These are phyloP conservation scores for Anthrax anthrax DNA, from an alignment of 2,888 invertebrate genomes.

Conservation along the genomic window DNA sequence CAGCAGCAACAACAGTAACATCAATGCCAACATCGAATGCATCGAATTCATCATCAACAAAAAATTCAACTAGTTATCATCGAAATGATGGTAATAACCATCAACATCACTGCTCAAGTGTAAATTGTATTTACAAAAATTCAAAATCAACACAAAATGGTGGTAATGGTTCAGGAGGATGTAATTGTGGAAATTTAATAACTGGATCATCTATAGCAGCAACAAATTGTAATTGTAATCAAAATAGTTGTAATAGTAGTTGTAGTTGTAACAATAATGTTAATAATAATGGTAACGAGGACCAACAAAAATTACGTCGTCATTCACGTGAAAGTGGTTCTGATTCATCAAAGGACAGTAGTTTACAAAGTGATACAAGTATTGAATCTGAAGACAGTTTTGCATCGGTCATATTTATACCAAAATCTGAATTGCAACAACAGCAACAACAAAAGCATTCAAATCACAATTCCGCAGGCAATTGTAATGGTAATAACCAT, in stretches of 20 bases:
- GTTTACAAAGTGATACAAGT: conserved; percentile 84
- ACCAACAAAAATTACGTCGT: conserved; percentile 46
- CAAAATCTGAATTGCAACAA: conserved; percentile 48
- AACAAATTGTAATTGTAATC: conserved; percentile 12
- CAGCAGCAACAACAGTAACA: conserved; percentile 5
- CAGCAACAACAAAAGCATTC: not conserved
- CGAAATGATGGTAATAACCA: not conserved
- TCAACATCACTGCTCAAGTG: not conserved
- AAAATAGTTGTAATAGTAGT: conserved; percentile 15
- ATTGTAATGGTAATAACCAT: not conserved
- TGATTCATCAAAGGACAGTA: conserved; percentile 76
- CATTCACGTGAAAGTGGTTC: conserved; percentile 79
- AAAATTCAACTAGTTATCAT: not conserved
- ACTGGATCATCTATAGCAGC: not conserved
- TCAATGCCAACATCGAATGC: not conserved
- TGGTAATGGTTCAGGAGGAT: conserved; percentile 14
- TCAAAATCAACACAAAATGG: conserved; percentile 3
- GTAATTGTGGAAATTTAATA: conserved; percentile 1
- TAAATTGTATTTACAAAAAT: conserved; percentile 2
- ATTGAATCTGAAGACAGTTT: conserved; percentile 90
- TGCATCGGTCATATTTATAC: conserved; percentile 82
- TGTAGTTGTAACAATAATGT: conserved; percentile 19
- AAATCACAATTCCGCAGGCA: not conserved
- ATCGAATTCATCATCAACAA: conserved; percentile 8
- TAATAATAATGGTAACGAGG: conserved; percentile 25